Percentiles rank a stretch among this genome's conserved stretches.
Conservation (phyloP, 1,140 invertebrate species). For the Macrobrachium nipponense region DNA sequence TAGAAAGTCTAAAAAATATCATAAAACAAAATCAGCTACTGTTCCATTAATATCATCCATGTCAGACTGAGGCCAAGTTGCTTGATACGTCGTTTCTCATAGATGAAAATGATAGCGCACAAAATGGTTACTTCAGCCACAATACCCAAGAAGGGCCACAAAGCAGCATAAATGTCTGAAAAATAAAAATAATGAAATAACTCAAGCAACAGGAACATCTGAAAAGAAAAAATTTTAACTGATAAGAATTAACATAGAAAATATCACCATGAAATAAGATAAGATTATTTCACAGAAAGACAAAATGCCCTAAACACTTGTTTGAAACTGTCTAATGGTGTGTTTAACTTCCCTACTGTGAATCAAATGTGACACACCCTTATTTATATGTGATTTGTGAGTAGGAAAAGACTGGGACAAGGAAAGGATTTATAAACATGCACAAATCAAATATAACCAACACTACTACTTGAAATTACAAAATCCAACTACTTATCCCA, state of each 20-base stretch:
- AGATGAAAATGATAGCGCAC: slow-evolving; percentile 93
- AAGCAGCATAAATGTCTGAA: slow-evolving; percentile 85
- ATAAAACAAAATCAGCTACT: slow-evolving; percentile 72
- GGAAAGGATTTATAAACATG: too few species aligned
- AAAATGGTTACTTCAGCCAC: slow-evolving; percentile 92
- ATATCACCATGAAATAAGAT: not conserved
- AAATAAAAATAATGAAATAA: not conserved
- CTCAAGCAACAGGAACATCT: not conserved
- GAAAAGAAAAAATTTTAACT: not conserved
- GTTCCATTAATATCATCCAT: slow-evolving; percentile 87
- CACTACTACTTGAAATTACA: too few species aligned
- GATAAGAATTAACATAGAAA: not conserved
- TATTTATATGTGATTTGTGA: too few species aligned
- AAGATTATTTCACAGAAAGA: not conserved
- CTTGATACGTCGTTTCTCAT: slow-evolving; percentile 92
- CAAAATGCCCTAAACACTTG: not conserved
- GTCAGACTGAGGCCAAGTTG: slow-evolving; percentile 91
- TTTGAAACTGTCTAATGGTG: too few species aligned
- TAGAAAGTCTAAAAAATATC: too few species aligned
- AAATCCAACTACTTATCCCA: too few species aligned
- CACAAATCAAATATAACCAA: too few species aligned
- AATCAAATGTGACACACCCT: too few species aligned
- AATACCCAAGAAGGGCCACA: slow-evolving; percentile 94
- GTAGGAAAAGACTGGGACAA: too few species aligned
- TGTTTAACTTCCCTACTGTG: too few species aligned